A percentile compares a stretch with the other conserved stretches of the same genome.
phyloP scores from a whole-genome alignment of 2,113 vertebrate species.

The Paracanthobrama guichenoti region DNA sequence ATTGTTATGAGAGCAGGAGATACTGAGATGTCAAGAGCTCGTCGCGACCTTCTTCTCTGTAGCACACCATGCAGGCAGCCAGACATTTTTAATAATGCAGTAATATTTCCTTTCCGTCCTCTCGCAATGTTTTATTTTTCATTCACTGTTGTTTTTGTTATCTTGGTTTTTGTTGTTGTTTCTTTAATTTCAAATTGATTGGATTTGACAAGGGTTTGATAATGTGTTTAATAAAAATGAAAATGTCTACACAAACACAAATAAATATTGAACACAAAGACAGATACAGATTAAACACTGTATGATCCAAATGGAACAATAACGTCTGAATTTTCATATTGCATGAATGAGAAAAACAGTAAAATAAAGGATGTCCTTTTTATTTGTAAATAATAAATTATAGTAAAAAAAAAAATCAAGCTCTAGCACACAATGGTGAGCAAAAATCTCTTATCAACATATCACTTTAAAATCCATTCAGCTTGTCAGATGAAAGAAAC shows the following conservation, averaged over 20 bases:
- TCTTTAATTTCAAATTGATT: not conserved
- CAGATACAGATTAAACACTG: not conserved
- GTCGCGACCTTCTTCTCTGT: slow-evolving; percentile 27
- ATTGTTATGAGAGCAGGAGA: slow-evolving; percentile 31
- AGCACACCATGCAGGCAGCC: slow-evolving; percentile 31
- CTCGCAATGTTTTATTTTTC: not conserved
- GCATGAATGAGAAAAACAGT: not conserved
- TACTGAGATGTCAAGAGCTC: slow-evolving; percentile 45
- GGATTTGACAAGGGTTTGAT: not conserved
- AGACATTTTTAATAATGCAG: slow-evolving; percentile 27
- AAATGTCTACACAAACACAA: not conserved
- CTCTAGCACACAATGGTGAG: not conserved
- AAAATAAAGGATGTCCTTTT: not conserved
- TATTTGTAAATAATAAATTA: not conserved
- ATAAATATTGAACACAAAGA: not conserved
- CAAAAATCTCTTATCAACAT: not conserved
- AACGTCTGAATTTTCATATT: not conserved
- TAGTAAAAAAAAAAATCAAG: not conserved
- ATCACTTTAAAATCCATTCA: slow-evolving; percentile 32
- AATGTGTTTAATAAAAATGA: not conserved
- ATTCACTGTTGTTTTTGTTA: not conserved
- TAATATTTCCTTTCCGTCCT: not conserved
- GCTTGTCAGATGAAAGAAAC: slow-evolving; percentile 28
- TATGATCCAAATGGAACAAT: not conserved
- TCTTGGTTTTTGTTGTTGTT: not conserved